Evolutionary conservation across 2,888 invertebrate species (phyloP).

Genomic region (Blastobasis adustella): DNA sequence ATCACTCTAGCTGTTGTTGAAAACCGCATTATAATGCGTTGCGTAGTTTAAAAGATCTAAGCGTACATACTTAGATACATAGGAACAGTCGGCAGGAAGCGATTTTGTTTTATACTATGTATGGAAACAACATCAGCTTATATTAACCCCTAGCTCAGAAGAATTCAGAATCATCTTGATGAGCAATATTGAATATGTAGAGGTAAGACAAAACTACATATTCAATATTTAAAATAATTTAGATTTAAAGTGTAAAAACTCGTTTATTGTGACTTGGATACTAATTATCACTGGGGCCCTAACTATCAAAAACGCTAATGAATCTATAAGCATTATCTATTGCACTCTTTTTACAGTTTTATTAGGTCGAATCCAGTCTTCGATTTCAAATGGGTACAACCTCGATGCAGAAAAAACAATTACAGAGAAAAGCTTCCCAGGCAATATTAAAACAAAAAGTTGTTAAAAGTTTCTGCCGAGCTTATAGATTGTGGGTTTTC

Average conservation of each 20-base stretch:
- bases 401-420: slow-evolving; percentile 21
- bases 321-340: too few relatives aligned
- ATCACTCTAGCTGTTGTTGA: too few relatives aligned
- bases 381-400: slow-evolving; percentile 17
- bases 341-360: not conserved
- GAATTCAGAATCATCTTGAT: too few relatives aligned
- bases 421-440: slow-evolving; percentile 21
- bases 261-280: not conserved
- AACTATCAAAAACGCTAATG: too few relatives aligned
- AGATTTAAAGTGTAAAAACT: not conserved
- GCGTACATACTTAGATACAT: too few relatives aligned
- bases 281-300: not conserved
- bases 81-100: too few relatives aligned
- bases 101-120: too few relatives aligned
- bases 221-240: not conserved
- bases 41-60: too few relatives aligned
- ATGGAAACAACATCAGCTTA: too few relatives aligned
- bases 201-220: not conserved
- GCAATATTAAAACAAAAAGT: slow-evolving; percentile 15
- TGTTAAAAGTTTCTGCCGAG: slow-evolving; percentile 14
- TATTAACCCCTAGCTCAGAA: too few relatives aligned
- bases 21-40: too few relatives aligned
- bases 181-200: too few relatives aligned
- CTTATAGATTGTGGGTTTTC: slow-evolving; percentile 12
- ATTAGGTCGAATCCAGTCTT: not conserved